Conservation (phyloP, 2,113 vertebrate species). For the Barbus barbus region DNA sequence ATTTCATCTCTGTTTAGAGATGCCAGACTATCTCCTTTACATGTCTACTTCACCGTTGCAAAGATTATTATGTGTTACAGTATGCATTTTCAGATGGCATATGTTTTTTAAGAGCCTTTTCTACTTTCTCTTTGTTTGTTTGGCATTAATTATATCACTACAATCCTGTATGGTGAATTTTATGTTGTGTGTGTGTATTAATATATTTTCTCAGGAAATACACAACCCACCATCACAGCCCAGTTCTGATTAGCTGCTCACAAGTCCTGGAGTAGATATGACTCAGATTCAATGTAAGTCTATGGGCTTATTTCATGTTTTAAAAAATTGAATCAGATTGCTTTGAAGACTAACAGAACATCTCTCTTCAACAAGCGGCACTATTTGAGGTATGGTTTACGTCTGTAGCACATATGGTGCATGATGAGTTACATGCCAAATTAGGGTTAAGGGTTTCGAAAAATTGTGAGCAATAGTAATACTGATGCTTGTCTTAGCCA, state of each 20-base stretch:
- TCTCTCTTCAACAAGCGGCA: background rate
- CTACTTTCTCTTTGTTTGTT: background rate
- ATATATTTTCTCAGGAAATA: background rate
- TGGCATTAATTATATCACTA: background rate
- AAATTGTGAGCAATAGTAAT: background rate
- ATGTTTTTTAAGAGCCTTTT: background rate
- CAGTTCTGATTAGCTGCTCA: background rate
- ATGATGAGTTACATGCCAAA: background rate
- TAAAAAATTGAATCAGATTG: background rate
- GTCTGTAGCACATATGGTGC: background rate
- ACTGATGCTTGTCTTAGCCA: background rate
- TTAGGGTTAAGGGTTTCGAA: background rate
- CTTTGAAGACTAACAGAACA: background rate
- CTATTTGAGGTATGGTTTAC: background rate
- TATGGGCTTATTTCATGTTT: background rate
- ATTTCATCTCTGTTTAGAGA: background rate
- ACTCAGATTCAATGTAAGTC: background rate
- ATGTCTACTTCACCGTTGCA: background rate
- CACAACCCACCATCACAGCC: background rate
- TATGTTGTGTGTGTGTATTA: too few species aligned
- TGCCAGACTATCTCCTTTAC: background rate
- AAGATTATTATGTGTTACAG: background rate
- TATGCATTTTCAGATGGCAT: background rate
- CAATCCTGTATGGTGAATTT: background rate
- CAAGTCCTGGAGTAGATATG: background rate